Evolutionary conservation across 1,140 invertebrate species (phyloP).

Genomic region (Mylabris phalerata): DNA sequence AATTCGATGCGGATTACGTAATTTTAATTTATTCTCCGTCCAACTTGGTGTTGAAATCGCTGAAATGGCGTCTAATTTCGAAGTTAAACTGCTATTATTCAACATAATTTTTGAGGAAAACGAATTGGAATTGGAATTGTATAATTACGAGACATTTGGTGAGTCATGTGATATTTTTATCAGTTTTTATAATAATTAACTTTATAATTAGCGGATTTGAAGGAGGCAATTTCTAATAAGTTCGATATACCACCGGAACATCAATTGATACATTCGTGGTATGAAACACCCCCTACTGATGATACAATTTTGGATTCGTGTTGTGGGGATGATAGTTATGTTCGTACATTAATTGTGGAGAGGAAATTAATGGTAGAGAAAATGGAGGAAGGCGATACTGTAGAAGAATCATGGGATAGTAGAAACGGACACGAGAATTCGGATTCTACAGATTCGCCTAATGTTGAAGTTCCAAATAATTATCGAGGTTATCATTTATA

Average conservation of each 20-base stretch:
- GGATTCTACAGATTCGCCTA: not conserved
- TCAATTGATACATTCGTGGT: slow-evolving; percentile 19
- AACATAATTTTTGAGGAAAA: slow-evolving; percentile 1
- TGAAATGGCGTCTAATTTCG: no score
- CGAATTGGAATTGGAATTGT: not conserved
- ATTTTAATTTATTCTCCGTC: no score
- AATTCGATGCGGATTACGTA: no score
- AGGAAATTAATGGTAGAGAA: not conserved
- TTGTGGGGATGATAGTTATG: not conserved
- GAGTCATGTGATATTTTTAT: not conserved
- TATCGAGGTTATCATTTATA: slow-evolving; percentile 7
- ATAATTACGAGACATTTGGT: slow-evolving; percentile 2
- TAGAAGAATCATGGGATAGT: no score
- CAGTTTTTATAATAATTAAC: not conserved
- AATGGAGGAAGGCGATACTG: not conserved
- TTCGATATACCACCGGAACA: slow-evolving; percentile 9
- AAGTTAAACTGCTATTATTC: not conserved
- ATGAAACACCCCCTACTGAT: slow-evolving; percentile 6
- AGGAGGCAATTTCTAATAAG: slow-evolving; percentile 6
- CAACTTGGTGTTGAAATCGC: no score
- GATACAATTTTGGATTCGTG: slow-evolving; percentile 12
- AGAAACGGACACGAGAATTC: slow-evolving; percentile 7
- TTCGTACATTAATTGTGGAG: not conserved
- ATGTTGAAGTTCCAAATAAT: not conserved
- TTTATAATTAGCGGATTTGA: slow-evolving; percentile 11